Conservation (phyloP, 2,113 vertebrate genomes). For the Bufo gargarizans region DNA sequence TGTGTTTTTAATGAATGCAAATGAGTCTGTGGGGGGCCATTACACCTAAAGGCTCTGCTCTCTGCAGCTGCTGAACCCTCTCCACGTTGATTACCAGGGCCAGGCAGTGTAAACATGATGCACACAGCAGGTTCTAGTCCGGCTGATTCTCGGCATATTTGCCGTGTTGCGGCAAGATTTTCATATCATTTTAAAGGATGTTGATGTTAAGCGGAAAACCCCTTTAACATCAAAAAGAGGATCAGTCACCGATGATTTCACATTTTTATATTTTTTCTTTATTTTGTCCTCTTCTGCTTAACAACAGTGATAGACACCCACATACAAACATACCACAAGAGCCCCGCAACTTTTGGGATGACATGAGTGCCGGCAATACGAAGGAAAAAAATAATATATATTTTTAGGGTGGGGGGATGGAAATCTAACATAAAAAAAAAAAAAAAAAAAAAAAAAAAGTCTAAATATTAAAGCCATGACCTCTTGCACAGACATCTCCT, state of each 20-base stretch:
- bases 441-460: neutral
- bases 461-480: constrained; percentile 42
- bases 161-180: too few species aligned
- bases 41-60: too few species aligned
- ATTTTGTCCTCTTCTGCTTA: constrained; percentile 47
- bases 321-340: constrained; percentile 47
- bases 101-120: too few species aligned
- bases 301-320: constrained; percentile 57
- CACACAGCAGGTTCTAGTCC: too few species aligned
- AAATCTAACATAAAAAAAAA: neutral
- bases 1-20: too few species aligned
- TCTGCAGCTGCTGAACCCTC: too few species aligned
- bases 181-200: too few species aligned
- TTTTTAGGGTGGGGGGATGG: neutral
- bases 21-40: too few species aligned
- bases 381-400: neutral
- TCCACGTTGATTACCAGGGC: too few species aligned
- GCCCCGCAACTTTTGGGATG: constrained; percentile 40
- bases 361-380: constrained; percentile 16
- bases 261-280: constrained; percentile 29
- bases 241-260: constrained; percentile 9
- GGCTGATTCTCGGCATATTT: too few species aligned
- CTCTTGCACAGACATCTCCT: constrained; percentile 27
- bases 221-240: neutral
- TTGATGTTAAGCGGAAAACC: neutral